These are phyloP conservation scores for Morinoia aosen DNA, from an alignment of 2,888 invertebrate genomes.

Conservation along the genomic window DNA sequence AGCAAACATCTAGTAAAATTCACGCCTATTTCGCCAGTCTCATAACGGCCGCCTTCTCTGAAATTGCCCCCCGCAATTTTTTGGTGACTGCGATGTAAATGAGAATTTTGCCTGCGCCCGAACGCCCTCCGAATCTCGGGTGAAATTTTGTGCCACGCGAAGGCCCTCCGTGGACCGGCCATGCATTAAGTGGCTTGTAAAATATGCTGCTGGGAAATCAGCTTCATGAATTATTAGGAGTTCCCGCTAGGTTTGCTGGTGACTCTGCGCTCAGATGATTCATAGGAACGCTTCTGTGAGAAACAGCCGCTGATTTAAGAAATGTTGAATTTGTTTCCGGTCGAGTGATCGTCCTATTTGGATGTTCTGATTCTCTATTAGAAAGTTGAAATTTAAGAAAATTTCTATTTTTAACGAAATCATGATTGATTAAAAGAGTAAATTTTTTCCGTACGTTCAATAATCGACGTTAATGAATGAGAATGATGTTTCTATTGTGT, in stretches of 20 bases:
- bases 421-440: not conserved
- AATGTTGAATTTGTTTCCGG: not conserved
- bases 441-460: not conserved
- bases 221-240: not conserved
- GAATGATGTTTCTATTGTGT: not conserved
- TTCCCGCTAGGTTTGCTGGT: not conserved
- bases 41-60: not conserved
- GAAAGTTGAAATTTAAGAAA: not conserved
- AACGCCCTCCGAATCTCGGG: not conserved
- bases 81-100: slow-evolving; percentile 5
- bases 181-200: not conserved
- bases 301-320: not conserved
- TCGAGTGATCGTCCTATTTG: not conserved
- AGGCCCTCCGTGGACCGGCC: not conserved
- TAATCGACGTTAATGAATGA: not conserved
- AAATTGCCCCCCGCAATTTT: not conserved
- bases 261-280: not conserved
- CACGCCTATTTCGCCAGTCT: slow-evolving; percentile 12
- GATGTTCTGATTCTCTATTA: not conserved
- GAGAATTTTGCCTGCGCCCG: not conserved
- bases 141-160: not conserved
- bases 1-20: slow-evolving; percentile 2
- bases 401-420: not conserved
- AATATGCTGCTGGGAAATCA: not conserved
- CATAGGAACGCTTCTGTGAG: not conserved